A percentile compares a stretch with the other conserved stretches of the same genome.
These are phyloP conservation scores for Cyprinodon diabolis DNA, from an alignment of 2,797 vertebrate genomes.

Conservation along the genomic window DNA sequence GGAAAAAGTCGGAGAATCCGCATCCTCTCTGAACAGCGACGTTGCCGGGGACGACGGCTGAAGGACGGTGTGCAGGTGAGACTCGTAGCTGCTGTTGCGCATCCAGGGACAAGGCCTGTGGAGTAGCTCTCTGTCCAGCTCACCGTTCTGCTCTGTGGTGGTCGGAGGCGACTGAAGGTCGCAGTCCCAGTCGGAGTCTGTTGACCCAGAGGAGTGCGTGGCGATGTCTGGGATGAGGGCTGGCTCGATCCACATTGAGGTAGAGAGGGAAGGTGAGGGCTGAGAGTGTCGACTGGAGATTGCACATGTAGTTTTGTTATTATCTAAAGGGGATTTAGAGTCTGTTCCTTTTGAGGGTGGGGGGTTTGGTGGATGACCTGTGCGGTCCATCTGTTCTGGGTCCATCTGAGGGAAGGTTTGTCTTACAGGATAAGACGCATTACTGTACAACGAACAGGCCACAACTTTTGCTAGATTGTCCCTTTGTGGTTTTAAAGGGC, in stretches of 20 bases:
- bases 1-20: slow-evolving; percentile 44
- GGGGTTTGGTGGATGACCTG: too few species aligned
- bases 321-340: neutral
- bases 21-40: slow-evolving; percentile 51
- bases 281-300: slow-evolving; percentile 48
- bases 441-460: slow-evolving; percentile 14
- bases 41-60: slow-evolving; percentile 28
- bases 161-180: slow-evolving; percentile 67
- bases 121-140: slow-evolving; percentile 71
- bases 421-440: neutral
- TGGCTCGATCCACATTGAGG: slow-evolving; percentile 69
- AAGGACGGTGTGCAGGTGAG: slow-evolving; percentile 72
- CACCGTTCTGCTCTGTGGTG: neutral
- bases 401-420: neutral
- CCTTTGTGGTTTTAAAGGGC: slow-evolving; percentile 3
- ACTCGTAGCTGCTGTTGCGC: slow-evolving; percentile 73
- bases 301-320: neutral
- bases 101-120: slow-evolving; percentile 65
- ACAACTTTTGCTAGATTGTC: slow-evolving; percentile 7
- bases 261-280: slow-evolving; percentile 51
- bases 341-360: slow-evolving; percentile 26
- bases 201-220: slow-evolving; percentile 61
- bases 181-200: slow-evolving; percentile 73
- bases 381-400: slow-evolving; percentile 14
- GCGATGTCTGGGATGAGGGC: slow-evolving; percentile 52